Conservation (phyloP, 1,140 invertebrate species). For the Ladona fulva region DNA sequence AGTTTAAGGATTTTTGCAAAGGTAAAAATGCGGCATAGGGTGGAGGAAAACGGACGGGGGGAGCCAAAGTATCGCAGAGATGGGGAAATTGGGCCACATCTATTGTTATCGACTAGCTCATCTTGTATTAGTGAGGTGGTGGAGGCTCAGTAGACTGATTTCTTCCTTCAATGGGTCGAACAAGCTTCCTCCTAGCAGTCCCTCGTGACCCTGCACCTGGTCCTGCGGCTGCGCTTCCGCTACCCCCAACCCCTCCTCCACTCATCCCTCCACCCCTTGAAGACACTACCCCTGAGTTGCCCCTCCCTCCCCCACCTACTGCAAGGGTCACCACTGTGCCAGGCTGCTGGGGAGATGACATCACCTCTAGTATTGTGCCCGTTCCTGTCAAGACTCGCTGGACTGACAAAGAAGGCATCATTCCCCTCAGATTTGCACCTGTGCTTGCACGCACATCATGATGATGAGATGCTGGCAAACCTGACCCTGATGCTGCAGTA, state of each 20-base stretch:
- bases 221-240: conserved; percentile 21
- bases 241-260: conserved; percentile 21
- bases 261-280: conserved; percentile 20
- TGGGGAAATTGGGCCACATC: conserved; percentile 1
- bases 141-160: conserved; percentile 45
- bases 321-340: conserved; percentile 16
- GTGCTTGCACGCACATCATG: not conserved
- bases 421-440: not conserved
- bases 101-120: conserved; percentile 9
- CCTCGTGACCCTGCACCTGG: conserved; percentile 21
- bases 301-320: conserved; percentile 22
- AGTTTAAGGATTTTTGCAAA: not conserved
- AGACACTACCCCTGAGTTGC: conserved; percentile 18
- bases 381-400: conserved; percentile 32
- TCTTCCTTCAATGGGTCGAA: conserved; percentile 41
- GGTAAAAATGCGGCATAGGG: not conserved
- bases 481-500: not conserved
- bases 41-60: not conserved
- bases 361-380: conserved; percentile 24
- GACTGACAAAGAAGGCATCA: not conserved
- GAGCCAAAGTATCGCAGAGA: not conserved
- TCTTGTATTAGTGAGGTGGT: conserved; percentile 40
- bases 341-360: conserved; percentile 19
- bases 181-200: conserved; percentile 39
- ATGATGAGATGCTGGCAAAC: not conserved